Conservation (phyloP, 1,140 invertebrate genomes). For the Bilobella aurantiaca region DNA sequence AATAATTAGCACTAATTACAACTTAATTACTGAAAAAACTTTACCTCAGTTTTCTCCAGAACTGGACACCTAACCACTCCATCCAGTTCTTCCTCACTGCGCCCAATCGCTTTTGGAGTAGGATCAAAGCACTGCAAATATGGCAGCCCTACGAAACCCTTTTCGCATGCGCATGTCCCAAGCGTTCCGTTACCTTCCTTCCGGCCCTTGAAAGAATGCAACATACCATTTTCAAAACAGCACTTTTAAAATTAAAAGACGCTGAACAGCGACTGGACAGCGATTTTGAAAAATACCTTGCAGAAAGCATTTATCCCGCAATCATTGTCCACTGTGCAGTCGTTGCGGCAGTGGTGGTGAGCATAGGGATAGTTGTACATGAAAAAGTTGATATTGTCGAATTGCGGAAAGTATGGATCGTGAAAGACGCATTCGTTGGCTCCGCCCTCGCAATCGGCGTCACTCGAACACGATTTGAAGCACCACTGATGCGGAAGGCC, state of each 20-base stretch:
- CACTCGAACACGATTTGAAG: background rate
- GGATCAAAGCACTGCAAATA: background rate
- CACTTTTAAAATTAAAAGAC: too few relatives aligned
- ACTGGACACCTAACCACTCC: background rate
- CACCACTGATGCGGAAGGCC: background rate
- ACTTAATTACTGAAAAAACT: too few relatives aligned
- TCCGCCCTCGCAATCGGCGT: background rate
- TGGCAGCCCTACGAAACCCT: background rate
- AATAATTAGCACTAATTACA: too few relatives aligned
- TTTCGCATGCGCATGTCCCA: background rate
- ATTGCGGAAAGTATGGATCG: background rate
- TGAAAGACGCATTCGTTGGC: background rate
- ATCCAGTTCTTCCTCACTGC: background rate
- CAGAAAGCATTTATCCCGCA: background rate
- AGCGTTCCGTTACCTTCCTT: background rate
- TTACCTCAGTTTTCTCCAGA: background rate
- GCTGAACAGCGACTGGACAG: too few relatives aligned
- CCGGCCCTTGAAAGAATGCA: too few relatives aligned
- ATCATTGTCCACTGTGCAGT: background rate
- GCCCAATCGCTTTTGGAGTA: background rate
- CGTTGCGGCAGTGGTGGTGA: background rate
- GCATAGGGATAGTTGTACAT: background rate
- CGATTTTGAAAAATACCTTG: background rate
- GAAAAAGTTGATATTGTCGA: background rate
- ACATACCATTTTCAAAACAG: too few relatives aligned